Conservation (phyloP, 1,140 invertebrate genomes). For the Platyura marginata region DNA sequence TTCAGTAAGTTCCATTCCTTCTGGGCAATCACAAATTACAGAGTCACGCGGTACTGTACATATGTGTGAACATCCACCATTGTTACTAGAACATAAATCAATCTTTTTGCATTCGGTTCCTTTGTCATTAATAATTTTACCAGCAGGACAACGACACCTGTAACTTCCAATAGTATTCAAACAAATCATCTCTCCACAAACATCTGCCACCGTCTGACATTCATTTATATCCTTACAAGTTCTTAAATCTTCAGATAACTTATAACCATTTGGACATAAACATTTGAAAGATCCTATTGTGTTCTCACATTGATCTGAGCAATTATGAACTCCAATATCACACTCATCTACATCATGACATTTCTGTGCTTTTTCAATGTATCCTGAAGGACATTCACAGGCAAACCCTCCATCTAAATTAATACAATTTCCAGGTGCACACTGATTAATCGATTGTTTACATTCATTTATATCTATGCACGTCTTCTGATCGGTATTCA, state of each 20-base stretch:
- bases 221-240: constrained; percentile 54
- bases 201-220: constrained; percentile 43
- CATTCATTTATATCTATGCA: constrained; percentile 14
- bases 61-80: constrained; percentile 25
- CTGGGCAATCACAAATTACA: constrained; percentile 28
- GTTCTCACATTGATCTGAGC: constrained; percentile 65
- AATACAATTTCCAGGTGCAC: constrained; percentile 27
- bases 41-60: constrained; percentile 19
- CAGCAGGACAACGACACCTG: constrained; percentile 57
- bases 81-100: constrained; percentile 33
- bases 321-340: constrained; percentile 49
- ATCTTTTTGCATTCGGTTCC: constrained; percentile 28
- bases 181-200: constrained; percentile 40
- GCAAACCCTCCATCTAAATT: constrained; percentile 33
- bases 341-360: constrained; percentile 55
- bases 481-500: constrained; percentile 24
- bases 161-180: constrained; percentile 57
- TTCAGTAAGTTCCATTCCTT: constrained; percentile 25
- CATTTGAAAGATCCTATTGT: constrained; percentile 68
- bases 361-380: constrained; percentile 13
- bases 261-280: constrained; percentile 55
- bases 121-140: constrained; percentile 9
- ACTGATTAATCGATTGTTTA: constrained; percentile 21
- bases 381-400: constrained; percentile 29
- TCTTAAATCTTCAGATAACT: constrained; percentile 31